phyloP scores from a whole-genome alignment of 2,113 vertebrate species.

The Telmatochromis brachygnathus region DNA sequence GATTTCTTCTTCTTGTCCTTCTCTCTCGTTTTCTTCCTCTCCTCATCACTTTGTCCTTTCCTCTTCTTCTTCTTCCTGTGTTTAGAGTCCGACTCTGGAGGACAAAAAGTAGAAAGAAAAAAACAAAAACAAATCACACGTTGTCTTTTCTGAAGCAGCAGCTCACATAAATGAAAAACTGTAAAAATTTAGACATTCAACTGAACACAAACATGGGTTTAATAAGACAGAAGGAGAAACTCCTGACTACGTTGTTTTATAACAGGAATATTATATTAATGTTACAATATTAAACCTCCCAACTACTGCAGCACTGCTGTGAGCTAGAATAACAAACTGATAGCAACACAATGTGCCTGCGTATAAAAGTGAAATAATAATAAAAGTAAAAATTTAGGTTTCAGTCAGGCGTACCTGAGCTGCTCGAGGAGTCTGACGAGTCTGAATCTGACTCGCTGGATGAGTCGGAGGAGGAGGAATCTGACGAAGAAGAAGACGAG shows the following conservation, averaged over 20 bases:
- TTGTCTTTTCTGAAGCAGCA: neutral
- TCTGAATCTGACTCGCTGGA: slow-evolving; percentile 73
- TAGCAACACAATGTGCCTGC: neutral
- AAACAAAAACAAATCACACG: neutral
- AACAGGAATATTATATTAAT: neutral
- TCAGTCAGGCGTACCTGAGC: slow-evolving; percentile 71
- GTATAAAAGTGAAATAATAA: neutral
- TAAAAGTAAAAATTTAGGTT: neutral
- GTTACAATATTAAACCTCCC: neutral
- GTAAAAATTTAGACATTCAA: neutral
- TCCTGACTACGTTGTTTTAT: neutral
- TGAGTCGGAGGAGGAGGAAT: slow-evolving; percentile 70
- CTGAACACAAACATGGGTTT: neutral
- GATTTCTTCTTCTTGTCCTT: slow-evolving; percentile 5
- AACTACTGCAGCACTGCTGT: neutral
- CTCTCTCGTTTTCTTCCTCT: slow-evolving; percentile 14
- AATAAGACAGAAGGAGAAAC: neutral
- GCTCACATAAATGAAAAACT: neutral
- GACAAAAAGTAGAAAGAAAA: neutral
- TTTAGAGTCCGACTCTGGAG: slow-evolving; percentile 48
- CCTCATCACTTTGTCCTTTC: neutral
- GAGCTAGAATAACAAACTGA: neutral
- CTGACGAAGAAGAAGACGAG: slow-evolving; percentile 68
- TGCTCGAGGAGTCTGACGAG: slow-evolving; percentile 77
- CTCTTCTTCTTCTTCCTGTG: slow-evolving; percentile 46